Percentiles rank a stretch among this genome's conserved stretches.
These are phyloP conservation scores for Mythimna impura DNA, from an alignment of 2,888 invertebrate species.

Conservation along the genomic window DNA sequence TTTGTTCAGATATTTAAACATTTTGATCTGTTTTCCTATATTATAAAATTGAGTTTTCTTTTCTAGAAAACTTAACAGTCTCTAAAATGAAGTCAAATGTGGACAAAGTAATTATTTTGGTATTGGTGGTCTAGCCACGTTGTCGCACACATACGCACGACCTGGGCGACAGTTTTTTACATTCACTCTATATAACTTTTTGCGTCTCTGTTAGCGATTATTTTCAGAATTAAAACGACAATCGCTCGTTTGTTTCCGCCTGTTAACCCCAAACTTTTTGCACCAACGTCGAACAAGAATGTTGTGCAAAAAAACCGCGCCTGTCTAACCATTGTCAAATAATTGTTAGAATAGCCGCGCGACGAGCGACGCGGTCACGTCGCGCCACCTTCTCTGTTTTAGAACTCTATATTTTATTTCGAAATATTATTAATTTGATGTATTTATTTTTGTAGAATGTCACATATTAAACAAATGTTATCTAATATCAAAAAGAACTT, in stretches of 20 bases:
- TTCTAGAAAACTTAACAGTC: neutral
- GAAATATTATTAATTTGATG: neutral
- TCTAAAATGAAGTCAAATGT: neutral
- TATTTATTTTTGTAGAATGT: neutral
- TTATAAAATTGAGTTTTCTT: neutral
- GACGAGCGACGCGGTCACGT: constrained; percentile 6
- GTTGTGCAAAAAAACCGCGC: constrained; percentile 50
- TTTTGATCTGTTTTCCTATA: neutral
- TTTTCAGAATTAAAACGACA: constrained; percentile 54
- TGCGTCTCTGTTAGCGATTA: constrained; percentile 32
- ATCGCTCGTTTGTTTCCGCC: constrained; percentile 55
- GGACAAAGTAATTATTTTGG: neutral
- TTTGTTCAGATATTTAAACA: neutral
- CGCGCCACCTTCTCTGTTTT: constrained; percentile 6
- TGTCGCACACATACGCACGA: constrained; percentile 5
- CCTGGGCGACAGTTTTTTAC: constrained; percentile 7
- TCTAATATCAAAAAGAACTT: neutral
- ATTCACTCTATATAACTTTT: constrained; percentile 18
- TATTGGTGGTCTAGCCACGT: neutral
- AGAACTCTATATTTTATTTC: neutral
- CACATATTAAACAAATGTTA: neutral
- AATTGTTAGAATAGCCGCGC: constrained; percentile 39
- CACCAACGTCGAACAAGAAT: constrained; percentile 49
- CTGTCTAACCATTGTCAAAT: constrained; percentile 53
- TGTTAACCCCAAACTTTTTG: constrained; percentile 59